Conservation (phyloP, 2,797 vertebrate species). For the Melanotaenia boesemani region DNA sequence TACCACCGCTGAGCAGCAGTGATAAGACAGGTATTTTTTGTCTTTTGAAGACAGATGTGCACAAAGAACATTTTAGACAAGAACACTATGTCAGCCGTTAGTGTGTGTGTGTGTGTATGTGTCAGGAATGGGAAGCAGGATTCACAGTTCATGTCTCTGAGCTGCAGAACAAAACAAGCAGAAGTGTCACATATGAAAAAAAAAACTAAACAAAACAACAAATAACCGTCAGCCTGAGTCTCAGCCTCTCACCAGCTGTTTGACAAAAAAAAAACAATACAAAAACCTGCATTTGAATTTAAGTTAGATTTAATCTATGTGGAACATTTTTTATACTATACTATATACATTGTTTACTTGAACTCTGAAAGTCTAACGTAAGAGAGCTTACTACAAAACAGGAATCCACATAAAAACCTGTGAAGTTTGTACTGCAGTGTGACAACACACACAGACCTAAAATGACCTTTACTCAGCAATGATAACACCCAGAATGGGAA, state of each 20-base stretch:
- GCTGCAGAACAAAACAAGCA: constrained; percentile 1
- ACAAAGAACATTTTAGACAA: background rate
- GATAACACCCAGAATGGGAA: background rate
- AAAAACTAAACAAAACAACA: background rate
- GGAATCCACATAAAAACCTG: background rate
- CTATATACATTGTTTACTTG: no score
- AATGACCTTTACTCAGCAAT: background rate
- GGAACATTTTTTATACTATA: background rate
- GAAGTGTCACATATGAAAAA: background rate
- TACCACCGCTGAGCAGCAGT: background rate
- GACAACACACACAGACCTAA: background rate
- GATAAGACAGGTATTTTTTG: background rate
- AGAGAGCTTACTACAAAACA: background rate
- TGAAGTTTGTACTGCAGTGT: background rate
- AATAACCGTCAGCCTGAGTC: background rate
- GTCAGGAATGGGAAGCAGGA: constrained; percentile 13
- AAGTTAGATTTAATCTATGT: background rate
- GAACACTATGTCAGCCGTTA: background rate
- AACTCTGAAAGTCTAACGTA: background rate
- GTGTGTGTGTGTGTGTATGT: background rate
- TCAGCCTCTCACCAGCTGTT: background rate
- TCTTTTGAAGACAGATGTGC: background rate
- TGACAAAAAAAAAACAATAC: background rate
- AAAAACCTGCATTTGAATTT: background rate
- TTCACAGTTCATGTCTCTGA: constrained; percentile 14